Evolutionary conservation across 1,140 invertebrate species (phyloP).

Genomic region (Drosophila neocordata): DNA sequence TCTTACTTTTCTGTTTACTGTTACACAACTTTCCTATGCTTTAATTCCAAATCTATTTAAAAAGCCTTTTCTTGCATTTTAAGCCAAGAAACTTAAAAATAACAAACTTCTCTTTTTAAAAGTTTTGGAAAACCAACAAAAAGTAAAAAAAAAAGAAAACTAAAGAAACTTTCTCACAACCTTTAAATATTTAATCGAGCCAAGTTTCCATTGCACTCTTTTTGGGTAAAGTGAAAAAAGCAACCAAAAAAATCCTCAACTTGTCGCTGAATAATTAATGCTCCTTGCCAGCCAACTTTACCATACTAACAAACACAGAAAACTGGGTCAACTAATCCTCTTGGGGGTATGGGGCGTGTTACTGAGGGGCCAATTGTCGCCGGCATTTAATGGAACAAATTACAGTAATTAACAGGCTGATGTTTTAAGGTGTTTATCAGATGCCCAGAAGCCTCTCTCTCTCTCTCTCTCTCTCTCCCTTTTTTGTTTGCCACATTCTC

Average conservation of each 20-base stretch:
- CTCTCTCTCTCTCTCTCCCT: background rate
- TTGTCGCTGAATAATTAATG: constrained; percentile 65
- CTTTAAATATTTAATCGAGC: constrained; percentile 9
- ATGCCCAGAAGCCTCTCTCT: constrained; percentile 18
- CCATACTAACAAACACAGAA: constrained; percentile 14
- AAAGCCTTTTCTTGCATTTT: no score
- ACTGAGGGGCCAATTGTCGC: constrained; percentile 41
- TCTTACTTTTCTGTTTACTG: no score
- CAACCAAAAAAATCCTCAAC: constrained; percentile 1
- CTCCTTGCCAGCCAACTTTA: constrained; percentile 36
- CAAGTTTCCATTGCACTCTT: background rate
- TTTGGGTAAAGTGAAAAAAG: background rate
- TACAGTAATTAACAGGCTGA: constrained; percentile 68
- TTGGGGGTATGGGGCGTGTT: constrained; percentile 25
- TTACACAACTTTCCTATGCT: no score
- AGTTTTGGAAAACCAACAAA: background rate
- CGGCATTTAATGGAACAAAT: constrained; percentile 60
- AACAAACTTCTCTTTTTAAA: background rate
- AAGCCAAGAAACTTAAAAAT: background rate
- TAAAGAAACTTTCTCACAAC: background rate
- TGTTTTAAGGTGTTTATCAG: constrained; percentile 68
- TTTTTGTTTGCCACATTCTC: background rate
- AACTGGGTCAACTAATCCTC: constrained; percentile 76
- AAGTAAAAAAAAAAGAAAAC: background rate
- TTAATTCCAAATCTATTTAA: no score